Conservation (phyloP, 2,888 invertebrate genomes). For the Lacanobia oleracea region DNA sequence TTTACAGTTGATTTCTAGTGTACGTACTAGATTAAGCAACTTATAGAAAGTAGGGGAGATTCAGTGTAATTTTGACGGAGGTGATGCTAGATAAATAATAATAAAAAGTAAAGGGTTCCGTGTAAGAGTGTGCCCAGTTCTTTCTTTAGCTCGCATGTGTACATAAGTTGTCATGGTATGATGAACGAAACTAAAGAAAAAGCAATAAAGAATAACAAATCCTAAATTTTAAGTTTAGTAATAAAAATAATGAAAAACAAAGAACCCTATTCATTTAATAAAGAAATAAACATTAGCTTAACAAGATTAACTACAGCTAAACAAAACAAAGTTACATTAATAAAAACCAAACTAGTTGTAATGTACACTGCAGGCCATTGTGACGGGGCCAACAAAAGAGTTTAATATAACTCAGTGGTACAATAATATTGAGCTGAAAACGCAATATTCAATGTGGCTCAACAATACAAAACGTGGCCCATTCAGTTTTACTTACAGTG, state of each 20-base stretch:
- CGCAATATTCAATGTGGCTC: constrained; percentile 74
- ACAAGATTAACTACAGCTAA: background rate
- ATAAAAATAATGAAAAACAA: no score
- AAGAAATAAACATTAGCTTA: background rate
- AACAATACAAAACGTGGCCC: constrained; percentile 59
- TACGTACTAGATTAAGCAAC: background rate
- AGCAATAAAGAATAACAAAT: background rate
- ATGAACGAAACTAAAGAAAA: no score
- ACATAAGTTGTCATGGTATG: no score
- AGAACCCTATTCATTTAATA: background rate
- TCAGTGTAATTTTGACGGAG: no score
- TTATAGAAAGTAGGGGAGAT: no score
- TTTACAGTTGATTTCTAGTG: background rate
- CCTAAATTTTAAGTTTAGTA: background rate
- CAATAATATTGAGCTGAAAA: constrained; percentile 72
- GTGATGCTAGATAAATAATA: no score
- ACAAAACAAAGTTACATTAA: constrained; percentile 36
- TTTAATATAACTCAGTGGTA: constrained; percentile 77
- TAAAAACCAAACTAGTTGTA: constrained; percentile 54
- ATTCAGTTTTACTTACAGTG: constrained; percentile 51
- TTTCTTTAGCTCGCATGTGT: no score
- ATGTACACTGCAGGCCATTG: constrained; percentile 67
- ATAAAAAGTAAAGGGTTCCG: no score
- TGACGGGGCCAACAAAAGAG: constrained; percentile 71
- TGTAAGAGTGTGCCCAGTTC: no score